These are phyloP conservation scores for Coreius guichenoti DNA, from an alignment of 2,797 vertebrate genomes.

Conservation along the genomic window DNA sequence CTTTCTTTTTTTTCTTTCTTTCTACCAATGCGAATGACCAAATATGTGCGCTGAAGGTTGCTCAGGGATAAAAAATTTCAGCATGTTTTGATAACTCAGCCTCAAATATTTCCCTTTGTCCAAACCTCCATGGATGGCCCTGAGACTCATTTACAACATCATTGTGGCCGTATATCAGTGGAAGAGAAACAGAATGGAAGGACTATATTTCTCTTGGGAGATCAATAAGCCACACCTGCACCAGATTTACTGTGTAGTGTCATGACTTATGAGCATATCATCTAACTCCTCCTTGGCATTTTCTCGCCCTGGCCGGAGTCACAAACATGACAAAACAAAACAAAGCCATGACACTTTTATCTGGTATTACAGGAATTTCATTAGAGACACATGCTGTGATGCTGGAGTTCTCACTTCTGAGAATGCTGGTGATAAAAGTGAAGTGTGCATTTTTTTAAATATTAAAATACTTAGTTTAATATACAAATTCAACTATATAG, in stretches of 20 bases:
- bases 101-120: background rate
- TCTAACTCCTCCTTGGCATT: constrained; percentile 45
- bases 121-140: background rate
- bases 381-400: constrained; percentile 14
- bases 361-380: constrained; percentile 1
- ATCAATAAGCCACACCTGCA: constrained; percentile 72
- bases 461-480: background rate
- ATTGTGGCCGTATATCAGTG: constrained; percentile 65
- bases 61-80: background rate
- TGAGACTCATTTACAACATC: constrained; percentile 55
- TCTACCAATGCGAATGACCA: background rate
- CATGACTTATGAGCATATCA: constrained; percentile 66
- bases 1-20: background rate
- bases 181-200: constrained; percentile 59
- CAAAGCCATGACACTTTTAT: constrained; percentile 6
- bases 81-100: constrained; percentile 8
- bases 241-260: constrained; percentile 68
- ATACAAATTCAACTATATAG: background rate
- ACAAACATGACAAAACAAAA: constrained; percentile 20
- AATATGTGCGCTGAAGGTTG: background rate
- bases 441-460: background rate
- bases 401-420: background rate
- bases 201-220: constrained; percentile 70
- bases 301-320: constrained; percentile 25
- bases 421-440: background rate